Evolutionary conservation across 2,797 vertebrate genomes (phyloP).

Genomic region (Siniperca scherzeri): DNA sequence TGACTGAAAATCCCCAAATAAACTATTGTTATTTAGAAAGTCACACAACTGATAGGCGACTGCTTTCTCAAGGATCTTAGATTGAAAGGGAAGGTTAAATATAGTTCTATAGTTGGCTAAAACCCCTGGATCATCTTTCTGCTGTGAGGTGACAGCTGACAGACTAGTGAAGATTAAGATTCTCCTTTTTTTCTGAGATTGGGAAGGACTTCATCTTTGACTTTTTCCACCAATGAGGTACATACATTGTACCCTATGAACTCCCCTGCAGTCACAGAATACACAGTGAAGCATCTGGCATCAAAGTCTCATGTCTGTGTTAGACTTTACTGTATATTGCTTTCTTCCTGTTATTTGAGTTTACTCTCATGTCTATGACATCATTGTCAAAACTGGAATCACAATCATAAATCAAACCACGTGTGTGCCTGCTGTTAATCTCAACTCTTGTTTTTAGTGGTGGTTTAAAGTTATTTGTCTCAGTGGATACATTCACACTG

Average conservation of each 20-base stretch:
- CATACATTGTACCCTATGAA: neutral
- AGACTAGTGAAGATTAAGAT: neutral
- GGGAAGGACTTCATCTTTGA: neutral
- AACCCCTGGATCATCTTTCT: too few species aligned
- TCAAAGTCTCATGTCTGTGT: neutral
- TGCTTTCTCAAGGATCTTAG: too few species aligned
- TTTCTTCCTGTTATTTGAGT: neutral
- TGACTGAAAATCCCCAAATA: too few species aligned
- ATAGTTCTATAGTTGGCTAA: too few species aligned
- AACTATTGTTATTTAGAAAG: too few species aligned
- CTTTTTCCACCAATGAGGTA: neutral
- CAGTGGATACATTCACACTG: too few species aligned
- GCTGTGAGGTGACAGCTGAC: neutral
- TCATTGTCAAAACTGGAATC: neutral
- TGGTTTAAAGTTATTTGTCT: constrained; percentile 12
- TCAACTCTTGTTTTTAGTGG: neutral
- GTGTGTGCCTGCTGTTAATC: neutral
- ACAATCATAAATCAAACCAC: neutral
- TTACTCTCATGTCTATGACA: neutral
- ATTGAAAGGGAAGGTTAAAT: too few species aligned
- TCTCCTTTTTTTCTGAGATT: neutral
- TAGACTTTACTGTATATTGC: neutral
- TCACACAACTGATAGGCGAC: too few species aligned
- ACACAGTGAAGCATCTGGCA: neutral
- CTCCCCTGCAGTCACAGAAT: neutral